Base-by-base conservation (phyloP, 2,888 invertebrate species). In the Drosophila mettleri region DNA sequence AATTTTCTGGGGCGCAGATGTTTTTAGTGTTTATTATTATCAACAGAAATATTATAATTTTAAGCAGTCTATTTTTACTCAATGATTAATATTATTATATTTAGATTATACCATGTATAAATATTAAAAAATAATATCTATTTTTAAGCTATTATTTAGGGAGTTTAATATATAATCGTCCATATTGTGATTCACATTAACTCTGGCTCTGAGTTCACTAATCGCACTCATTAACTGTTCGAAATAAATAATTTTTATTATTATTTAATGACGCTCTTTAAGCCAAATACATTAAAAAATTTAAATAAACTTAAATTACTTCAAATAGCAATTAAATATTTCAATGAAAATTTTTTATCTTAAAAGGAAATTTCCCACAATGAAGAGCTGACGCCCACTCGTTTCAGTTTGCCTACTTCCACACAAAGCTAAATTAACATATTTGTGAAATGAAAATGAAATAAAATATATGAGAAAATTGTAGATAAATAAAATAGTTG, bases 391-490 rank as follows among this genome's bases (percentile, higher is more conserved):
- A 27, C 43, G 24, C 43, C 43, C 43, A 43, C 24, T 27, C 10
- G 24, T 43, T 43, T n/a, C 43, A 43, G 10, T 27, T 43, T 10
- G 27, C n/a, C 16, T 43, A 27, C 9, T 43, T 24, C 16, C 3
- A 29, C 6, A 12, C 1, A 12, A 16, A 27, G 1, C 10, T 16
- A 29, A 45, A 53, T 53, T 53, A 36, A 39, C 52, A 53, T 53
- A 53, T 39, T 29, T 39, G 10, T 38, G 27, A 52, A 39, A 45
- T 27, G 22, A 43, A 41, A 27, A 27, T 27, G 6, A 20, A 27
- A 39, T n/a, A 39, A 41, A n/a, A 43, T n/a, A 6, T 39, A 31
- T 39, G 20, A 8, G 29, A 53, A 45, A 45, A 45, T 10, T 27
- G 6, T 27, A 16, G 10, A 16, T 34, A n/a, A 53, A 39, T 29